Evolutionary conservation across 2,113 vertebrate genomes (phyloP).

Genomic region (Vanacampus margaritifer): DNA sequence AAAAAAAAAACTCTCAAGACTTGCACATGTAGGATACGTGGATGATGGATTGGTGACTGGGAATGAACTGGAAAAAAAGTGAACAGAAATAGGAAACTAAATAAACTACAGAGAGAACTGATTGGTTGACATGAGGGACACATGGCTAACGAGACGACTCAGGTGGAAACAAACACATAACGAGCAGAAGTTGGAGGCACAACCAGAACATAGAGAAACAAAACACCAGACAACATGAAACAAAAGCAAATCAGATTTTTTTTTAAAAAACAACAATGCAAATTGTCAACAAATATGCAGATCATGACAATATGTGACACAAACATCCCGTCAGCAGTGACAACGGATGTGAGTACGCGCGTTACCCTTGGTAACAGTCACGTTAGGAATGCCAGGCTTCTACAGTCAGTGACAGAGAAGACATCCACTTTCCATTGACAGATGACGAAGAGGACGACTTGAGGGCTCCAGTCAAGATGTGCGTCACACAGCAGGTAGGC

Average conservation of each 20-base stretch:
- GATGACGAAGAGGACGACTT: not conserved
- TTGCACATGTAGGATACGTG: too few species aligned
- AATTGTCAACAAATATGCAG: not conserved
- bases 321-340: not conserved
- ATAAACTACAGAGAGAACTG: too few species aligned
- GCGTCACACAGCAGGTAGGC: conserved; percentile 55
- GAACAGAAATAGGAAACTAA: too few species aligned
- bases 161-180: too few species aligned
- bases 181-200: too few species aligned
- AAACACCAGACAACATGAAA: not conserved
- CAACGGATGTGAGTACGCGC: too few species aligned
- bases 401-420: conserved; percentile 13
- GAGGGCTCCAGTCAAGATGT: not conserved
- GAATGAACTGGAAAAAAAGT: too few species aligned
- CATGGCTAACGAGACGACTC: not conserved
- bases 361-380: conserved; percentile 7
- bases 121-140: too few species aligned
- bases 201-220: not conserved
- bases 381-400: conserved; percentile 1
- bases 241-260: not conserved
- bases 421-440: conserved; percentile 5
- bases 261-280: not conserved
- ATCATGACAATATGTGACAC: not conserved
- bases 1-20: too few species aligned
- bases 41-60: too few species aligned